Conservation (phyloP, 2,888 invertebrate species). For the Chalcosyrphus nemorum region DNA sequence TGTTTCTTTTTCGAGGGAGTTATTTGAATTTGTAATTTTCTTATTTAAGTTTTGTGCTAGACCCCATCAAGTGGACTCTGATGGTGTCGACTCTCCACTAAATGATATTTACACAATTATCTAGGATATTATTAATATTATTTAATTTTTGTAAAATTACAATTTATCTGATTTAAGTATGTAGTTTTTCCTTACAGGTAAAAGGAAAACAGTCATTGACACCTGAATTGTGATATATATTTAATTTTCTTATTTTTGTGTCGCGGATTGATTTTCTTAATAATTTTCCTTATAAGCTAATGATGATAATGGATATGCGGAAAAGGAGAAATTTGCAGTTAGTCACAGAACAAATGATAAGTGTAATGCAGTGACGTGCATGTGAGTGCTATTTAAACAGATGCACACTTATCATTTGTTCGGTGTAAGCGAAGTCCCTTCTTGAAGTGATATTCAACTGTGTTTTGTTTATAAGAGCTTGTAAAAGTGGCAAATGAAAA, state of each 20-base stretch:
- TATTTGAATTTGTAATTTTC: background rate
- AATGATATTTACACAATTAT: conserved; percentile 68
- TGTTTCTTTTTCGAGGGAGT: conserved; percentile 4
- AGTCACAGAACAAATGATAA: background rate
- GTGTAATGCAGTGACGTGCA: background rate
- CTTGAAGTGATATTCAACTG: background rate
- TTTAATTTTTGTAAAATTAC: conserved; percentile 9
- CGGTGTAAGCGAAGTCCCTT: background rate
- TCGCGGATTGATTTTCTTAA: conserved; percentile 18
- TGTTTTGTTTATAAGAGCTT: background rate
- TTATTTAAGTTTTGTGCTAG: conserved; percentile 60
- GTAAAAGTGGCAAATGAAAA: too few species aligned
- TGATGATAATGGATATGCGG: conserved; percentile 64
- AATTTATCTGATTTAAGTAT: background rate
- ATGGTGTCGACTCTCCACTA: conserved; percentile 42
- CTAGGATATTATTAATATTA: conserved; percentile 35
- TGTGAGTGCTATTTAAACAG: background rate
- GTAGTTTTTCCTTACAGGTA: background rate
- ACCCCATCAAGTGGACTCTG: conserved; percentile 38
- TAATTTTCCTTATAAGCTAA: conserved; percentile 46
- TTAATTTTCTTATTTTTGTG: conserved; percentile 7
- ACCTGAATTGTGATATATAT: conserved; percentile 28
- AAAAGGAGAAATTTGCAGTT: background rate
- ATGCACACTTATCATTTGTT: background rate
- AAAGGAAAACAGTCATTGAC: conserved; percentile 30